These are phyloP conservation scores for Lamellibrachia satsuma DNA, from an alignment of 2,888 invertebrate genomes.

Conservation along the genomic window DNA sequence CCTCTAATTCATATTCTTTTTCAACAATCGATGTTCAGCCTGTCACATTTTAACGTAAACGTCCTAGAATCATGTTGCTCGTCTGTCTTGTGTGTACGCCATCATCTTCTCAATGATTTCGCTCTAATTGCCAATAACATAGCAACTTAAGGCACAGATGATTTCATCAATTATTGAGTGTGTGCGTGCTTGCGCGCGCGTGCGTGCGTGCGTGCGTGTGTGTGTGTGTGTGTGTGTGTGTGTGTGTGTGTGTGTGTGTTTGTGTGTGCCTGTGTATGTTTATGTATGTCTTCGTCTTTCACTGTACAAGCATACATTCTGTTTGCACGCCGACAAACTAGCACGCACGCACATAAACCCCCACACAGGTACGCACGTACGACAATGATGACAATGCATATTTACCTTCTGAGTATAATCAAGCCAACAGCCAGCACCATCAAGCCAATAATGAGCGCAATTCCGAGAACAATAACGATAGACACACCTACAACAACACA, in stretches of 20 bases:
- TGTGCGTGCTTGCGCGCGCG: background rate
- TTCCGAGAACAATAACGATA: background rate
- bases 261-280: background rate
- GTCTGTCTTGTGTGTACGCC: background rate
- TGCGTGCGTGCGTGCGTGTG: background rate
- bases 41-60: background rate
- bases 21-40: background rate
- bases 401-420: background rate
- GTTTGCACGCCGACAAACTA: too few species aligned
- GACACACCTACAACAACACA: background rate
- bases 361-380: background rate
- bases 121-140: slow-evolving; percentile 3
- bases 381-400: background rate
- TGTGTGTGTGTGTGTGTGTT: background rate
- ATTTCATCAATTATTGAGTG: background rate
- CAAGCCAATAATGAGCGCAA: background rate
- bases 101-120: background rate
- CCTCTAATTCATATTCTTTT: background rate
- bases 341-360: too few species aligned
- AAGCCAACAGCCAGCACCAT: background rate
- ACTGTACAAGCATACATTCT: background rate
- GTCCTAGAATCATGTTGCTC: background rate
- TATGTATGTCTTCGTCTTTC: background rate
- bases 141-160: background rate
- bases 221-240: background rate